Evolutionary conservation across 2,888 invertebrate species (phyloP), one percentile per base, ranked within the genome.

Genomic region (Aelia acuminata): DNA sequence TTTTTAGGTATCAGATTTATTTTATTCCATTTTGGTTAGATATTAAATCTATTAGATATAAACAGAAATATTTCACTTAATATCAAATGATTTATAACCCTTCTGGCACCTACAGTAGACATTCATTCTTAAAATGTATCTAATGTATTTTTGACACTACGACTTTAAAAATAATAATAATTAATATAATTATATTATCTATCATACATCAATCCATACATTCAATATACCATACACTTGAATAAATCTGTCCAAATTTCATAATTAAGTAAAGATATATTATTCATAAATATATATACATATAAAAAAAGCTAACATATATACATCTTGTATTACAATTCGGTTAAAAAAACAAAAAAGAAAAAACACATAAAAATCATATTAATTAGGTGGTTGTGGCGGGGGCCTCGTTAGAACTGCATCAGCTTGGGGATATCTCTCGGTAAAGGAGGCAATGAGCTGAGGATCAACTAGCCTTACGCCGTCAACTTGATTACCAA

Each of bases 401-500:
- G 87, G 87, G 39, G 87, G 87, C 43, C 87, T 87, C 8, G 87
- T 87, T 10, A 87, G 93, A 89, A 92, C 92, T 88, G 94, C 94
- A 91, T 95, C 94, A 31, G 98, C 98, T 92, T 99, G 98, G 0
- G 99, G 99, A 92, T 99, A 99, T 63, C 97, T 94, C 92, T 97
- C 96, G 91, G 96, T 96, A 93, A 98, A 99, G 87, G 96, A 96
- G 89, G 96, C 95, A 88, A 98, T 97, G 18, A 99, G 93, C 89
- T 97, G 97, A 0, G 98, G 97, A 93, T 99, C 99, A 1, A 98
- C 96, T 0, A 99, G 93, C 86, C 97, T 95, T 1, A 98, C 98
- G 0, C 99, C 99, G 91, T 98, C 98, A 87, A 99, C 95, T 93
- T 99, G 99, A 93, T 99, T 99, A 0, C 99, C 99, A 8, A 99